Conservation (phyloP, 2,888 invertebrate species). For the Spialia ferax region DNA sequence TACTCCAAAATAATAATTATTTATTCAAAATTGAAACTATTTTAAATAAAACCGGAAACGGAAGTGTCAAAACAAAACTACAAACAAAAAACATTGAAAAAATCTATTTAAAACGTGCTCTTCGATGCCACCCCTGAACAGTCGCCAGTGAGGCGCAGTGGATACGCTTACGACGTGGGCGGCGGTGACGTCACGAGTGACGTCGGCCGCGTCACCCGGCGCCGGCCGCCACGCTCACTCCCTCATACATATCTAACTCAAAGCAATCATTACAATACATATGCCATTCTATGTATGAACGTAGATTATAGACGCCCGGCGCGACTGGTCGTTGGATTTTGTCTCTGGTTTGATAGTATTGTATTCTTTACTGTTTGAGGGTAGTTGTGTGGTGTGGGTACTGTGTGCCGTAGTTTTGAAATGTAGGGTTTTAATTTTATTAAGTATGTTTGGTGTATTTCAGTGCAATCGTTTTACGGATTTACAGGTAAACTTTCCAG, state of each 20-base stretch:
- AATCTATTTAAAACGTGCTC: background rate
- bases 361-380: background rate
- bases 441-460: constrained; percentile 11
- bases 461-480: constrained; percentile 2
- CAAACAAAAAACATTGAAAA: background rate
- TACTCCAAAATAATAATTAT: background rate
- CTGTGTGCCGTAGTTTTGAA: constrained; percentile 23
- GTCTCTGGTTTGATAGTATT: constrained; percentile 21
- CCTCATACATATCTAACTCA: constrained; percentile 80
- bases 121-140: background rate
- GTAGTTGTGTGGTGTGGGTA: constrained; percentile 24
- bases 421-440: background rate
- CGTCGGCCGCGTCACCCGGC: constrained; percentile 60
- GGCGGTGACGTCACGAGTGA: constrained; percentile 31
- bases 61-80: background rate
- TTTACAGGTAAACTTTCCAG: background rate
- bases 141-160: constrained; percentile 30
- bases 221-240: constrained; percentile 62
- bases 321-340: constrained; percentile 23
- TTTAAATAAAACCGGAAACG: background rate
- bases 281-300: constrained; percentile 71
- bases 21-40: background rate
- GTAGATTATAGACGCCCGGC: constrained; percentile 56
- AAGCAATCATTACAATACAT: constrained; percentile 73
- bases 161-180: constrained; percentile 31